These are phyloP conservation scores for Standfussiana lucernea DNA, from an alignment of 2,888 invertebrate genomes.

Conservation along the genomic window DNA sequence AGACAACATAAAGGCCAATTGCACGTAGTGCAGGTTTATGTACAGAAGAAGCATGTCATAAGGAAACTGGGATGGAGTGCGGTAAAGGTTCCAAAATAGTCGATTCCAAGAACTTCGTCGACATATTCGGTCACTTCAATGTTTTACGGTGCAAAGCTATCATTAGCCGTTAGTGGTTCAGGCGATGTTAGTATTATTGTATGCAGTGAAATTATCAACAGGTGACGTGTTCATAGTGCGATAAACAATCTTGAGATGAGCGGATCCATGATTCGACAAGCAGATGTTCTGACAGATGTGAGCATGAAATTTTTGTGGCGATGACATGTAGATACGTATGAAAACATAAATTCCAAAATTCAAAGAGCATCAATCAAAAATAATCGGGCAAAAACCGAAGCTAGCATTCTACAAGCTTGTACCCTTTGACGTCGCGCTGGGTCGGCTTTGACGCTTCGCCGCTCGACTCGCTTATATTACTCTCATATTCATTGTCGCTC, in stretches of 20 bases:
- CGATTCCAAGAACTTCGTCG: slow-evolving; percentile 21
- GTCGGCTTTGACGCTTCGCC: slow-evolving; percentile 88
- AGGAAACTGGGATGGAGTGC: slow-evolving; percentile 41
- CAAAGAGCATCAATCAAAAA: slow-evolving; percentile 84
- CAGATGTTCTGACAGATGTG: slow-evolving; percentile 60
- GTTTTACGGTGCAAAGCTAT: slow-evolving; percentile 59
- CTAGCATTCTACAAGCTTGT: slow-evolving; percentile 88
- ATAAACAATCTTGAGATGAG: slow-evolving; percentile 52
- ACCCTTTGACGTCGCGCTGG: slow-evolving; percentile 88
- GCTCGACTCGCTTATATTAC: slow-evolving; percentile 90
- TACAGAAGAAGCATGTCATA: slow-evolving; percentile 49
- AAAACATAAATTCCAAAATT: slow-evolving; percentile 74
- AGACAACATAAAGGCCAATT: slow-evolving; percentile 45
- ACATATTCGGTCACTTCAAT: slow-evolving; percentile 50
- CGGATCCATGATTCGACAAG: slow-evolving; percentile 64
- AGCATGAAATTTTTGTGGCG: slow-evolving; percentile 58
- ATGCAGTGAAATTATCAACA: slow-evolving; percentile 57
- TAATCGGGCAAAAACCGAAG: slow-evolving; percentile 85
- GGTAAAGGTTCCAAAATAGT: slow-evolving; percentile 50
- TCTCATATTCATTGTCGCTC: slow-evolving; percentile 90
- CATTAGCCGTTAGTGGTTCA: slow-evolving; percentile 54
- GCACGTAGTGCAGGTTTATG: slow-evolving; percentile 44
- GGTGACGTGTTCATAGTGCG: slow-evolving; percentile 53
- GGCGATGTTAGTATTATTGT: slow-evolving; percentile 55
- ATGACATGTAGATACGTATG: slow-evolving; percentile 55